Percentiles rank a stretch among this genome's conserved stretches.
Evolutionary conservation across 2,888 invertebrate genomes (phyloP).

Genomic region (Hydroisotoma schaefferi): DNA sequence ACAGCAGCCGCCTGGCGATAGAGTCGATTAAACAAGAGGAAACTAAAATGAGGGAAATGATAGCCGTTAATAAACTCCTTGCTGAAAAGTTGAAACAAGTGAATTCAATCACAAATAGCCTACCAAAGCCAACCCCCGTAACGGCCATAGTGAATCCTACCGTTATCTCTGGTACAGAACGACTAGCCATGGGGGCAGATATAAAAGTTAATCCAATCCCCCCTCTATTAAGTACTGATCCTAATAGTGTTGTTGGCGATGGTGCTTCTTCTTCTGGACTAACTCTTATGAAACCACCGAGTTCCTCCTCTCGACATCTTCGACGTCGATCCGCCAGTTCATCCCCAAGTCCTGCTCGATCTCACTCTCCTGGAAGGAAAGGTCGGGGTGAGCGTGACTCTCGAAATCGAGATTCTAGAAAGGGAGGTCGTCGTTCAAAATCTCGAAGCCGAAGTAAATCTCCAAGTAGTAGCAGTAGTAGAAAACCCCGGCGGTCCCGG

Average conservation of each 20-base stretch:
- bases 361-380: neutral
- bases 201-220: too few species aligned
- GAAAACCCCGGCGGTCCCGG: neutral
- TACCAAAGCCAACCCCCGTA: constrained; percentile 22
- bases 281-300: constrained; percentile 5
- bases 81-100: constrained; percentile 47
- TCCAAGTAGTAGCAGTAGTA: constrained; percentile 4
- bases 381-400: neutral
- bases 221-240: too few species aligned
- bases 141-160: constrained; percentile 43
- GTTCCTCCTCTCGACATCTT: constrained; percentile 7
- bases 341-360: constrained; percentile 9
- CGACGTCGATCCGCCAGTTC: constrained; percentile 16
- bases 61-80: constrained; percentile 43
- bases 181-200: too few species aligned
- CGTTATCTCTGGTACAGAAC: neutral
- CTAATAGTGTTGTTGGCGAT: neutral
- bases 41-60: constrained; percentile 47
- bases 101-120: constrained; percentile 36
- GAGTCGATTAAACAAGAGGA: constrained; percentile 46
- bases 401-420: neutral
- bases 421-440: neutral
- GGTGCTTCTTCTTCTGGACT: neutral
- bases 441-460: constrained; percentile 6
- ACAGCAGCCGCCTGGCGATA: constrained; percentile 22